Evolutionary conservation across 1,140 invertebrate species (phyloP), one percentile per base, ranked within the genome.

Genomic region (Helicoverpa zea): DNA sequence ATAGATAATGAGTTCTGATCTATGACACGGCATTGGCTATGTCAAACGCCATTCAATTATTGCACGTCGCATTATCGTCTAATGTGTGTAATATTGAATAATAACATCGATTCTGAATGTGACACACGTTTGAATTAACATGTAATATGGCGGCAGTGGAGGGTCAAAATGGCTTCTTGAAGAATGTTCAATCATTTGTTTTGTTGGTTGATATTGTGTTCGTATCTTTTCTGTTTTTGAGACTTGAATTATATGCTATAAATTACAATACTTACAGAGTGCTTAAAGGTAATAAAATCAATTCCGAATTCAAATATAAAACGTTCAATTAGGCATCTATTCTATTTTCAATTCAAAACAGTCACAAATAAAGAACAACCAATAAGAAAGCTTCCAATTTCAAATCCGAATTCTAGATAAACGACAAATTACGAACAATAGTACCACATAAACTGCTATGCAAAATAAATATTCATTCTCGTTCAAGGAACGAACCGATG

Each of bases 401-500:
- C 52, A 79, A 70, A 58, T 68, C 54, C 14, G 54, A 30, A 58
- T 74, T 74, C 51, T 58, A 58, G 70, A 74, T 49, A 56, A 86
- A 82, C 83, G 85, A 88, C 86, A 86, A 90, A 88, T 82, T 89
- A 92, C 86, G 85, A 92, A 92, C 91, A 92, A 91, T 91, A 79
- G 78, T 80, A 81, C 82, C 83, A 83, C 87, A 89, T 83, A 87
- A 88, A 88, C 84, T 75, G 82, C 83, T 83, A 86, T 87, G 86
- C 80, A 77, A 86, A 89, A 92, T 91, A 92, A 91, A 92, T 90
- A 92, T 92, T 92, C 89, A 92, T 92, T 85, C 85, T 58, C 81
- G 78, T 88, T 83, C 86, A 85, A 83, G 80, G 87, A 87, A 88
- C 82, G 83, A 73, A 63, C 63, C 84, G 91, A 92, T 92, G 83